Evolutionary conservation across 2,888 invertebrate genomes (phyloP).

Genomic region (Tetheella fluctuosa): DNA sequence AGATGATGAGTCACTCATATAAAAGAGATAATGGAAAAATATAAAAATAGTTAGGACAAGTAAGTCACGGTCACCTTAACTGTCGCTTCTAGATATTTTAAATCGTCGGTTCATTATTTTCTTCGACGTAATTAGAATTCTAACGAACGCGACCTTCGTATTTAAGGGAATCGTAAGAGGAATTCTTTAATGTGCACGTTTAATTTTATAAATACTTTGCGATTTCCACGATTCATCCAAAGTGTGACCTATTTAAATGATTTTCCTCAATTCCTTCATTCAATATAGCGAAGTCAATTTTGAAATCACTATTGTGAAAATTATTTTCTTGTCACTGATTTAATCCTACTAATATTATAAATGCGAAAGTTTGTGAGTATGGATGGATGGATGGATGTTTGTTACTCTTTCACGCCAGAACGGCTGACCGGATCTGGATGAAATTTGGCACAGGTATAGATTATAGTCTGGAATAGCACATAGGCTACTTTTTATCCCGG

Average conservation of each 20-base stretch:
- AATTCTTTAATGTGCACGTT: background rate
- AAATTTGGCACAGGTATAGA: too few species aligned
- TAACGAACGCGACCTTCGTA: background rate
- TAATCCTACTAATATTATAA: too few species aligned
- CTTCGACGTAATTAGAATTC: background rate
- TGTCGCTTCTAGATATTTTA: conserved; percentile 1
- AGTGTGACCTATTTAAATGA: background rate
- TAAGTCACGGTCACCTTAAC: conserved; percentile 5
- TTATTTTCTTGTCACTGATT: too few species aligned
- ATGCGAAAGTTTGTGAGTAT: too few species aligned
- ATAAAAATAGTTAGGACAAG: background rate
- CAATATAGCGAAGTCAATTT: too few species aligned
- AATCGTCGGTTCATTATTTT: background rate
- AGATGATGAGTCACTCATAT: background rate
- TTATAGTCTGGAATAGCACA: too few species aligned
- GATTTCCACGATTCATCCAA: background rate
- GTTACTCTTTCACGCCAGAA: too few species aligned
- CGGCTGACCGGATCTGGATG: too few species aligned
- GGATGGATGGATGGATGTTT: too few species aligned
- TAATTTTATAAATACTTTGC: background rate
- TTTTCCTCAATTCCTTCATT: background rate
- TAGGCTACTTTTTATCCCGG: too few species aligned
- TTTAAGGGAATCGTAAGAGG: background rate
- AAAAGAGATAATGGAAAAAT: background rate
- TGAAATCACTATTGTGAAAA: too few species aligned